phyloP scores from a whole-genome alignment of 2,113 vertebrate genomes.

The Ameiurus melas region DNA sequence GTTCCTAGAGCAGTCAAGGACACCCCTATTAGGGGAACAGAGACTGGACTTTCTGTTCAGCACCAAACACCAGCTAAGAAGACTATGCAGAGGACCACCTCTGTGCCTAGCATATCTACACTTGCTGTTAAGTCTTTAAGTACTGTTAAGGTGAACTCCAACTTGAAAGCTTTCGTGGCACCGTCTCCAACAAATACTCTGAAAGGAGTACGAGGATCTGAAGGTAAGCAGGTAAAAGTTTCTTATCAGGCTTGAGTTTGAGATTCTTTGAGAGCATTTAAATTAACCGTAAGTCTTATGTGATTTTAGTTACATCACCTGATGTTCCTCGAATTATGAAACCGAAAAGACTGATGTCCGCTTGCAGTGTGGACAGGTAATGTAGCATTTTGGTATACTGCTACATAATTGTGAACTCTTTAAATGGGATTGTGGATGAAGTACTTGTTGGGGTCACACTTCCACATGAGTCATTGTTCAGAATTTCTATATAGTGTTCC shows the following conservation, averaged over 20 bases:
- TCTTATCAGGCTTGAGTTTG: neutral
- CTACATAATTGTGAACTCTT: neutral
- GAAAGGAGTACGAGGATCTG: conserved; percentile 34
- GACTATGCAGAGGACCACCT: conserved; percentile 42
- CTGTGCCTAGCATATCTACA: conserved; percentile 37
- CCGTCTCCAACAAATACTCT: conserved; percentile 52
- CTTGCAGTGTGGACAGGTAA: conserved; percentile 77
- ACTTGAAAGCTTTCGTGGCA: conserved; percentile 50
- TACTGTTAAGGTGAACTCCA: conserved; percentile 49
- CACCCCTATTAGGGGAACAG: conserved; percentile 60
- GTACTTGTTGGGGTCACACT: neutral
- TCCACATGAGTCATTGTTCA: neutral
- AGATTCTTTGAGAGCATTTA: neutral
- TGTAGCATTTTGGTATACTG: neutral
- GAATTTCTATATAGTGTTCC: conserved; percentile 58
- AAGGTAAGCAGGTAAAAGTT: conserved; percentile 53
- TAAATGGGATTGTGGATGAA: neutral
- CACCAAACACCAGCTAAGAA: conserved; percentile 57
- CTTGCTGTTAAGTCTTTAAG: conserved; percentile 43
- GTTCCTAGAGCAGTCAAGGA: conserved; percentile 40
- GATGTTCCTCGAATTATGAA: conserved; percentile 60
- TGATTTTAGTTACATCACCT: conserved; percentile 57
- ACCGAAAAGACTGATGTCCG: conserved; percentile 65
- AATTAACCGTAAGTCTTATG: neutral
- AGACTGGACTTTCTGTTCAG: conserved; percentile 22